A percentile compares a stretch with the other conserved stretches of the same genome.
phyloP scores from a whole-genome alignment of 2,888 invertebrate species.

The Pollenia angustigena region DNA sequence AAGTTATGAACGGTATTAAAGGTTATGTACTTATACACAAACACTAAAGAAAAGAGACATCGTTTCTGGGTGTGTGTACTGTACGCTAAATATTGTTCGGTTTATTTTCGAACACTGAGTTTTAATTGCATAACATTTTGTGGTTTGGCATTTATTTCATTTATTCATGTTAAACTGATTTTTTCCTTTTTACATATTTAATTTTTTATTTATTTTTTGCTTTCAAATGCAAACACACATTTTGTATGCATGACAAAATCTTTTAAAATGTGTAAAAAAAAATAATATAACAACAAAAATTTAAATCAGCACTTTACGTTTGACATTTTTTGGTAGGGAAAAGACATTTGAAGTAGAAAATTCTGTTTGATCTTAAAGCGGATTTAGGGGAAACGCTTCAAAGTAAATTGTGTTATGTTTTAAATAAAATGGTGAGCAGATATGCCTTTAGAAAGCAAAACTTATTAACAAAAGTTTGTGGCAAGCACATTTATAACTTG shows the following conservation, averaged over 20 bases:
- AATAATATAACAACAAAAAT: not conserved
- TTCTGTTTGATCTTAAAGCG: constrained; percentile 45
- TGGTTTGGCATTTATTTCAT: constrained; percentile 28
- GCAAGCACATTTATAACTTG: no score
- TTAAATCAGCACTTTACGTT: not conserved
- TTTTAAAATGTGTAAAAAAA: constrained; percentile 19
- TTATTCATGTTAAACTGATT: constrained; percentile 33
- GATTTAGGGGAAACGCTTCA: constrained; percentile 1
- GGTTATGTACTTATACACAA: no score
- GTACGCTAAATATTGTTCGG: not conserved
- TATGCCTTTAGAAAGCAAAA: no score
- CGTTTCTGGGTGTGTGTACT: not conserved
- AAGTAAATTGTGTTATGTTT: not conserved
- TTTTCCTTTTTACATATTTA: constrained; percentile 11
- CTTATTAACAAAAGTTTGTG: no score
- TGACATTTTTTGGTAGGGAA: constrained; percentile 27
- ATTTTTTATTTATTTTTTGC: constrained; percentile 16
- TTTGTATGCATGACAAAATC: constrained; percentile 57
- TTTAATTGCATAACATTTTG: constrained; percentile 26
- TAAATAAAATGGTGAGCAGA: no score
- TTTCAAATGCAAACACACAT: constrained; percentile 26
- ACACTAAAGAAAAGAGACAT: no score
- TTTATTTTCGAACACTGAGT: not conserved
- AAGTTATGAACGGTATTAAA: no score
- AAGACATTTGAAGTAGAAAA: constrained; percentile 33